Conservation (phyloP, 2,888 invertebrate species). For the Pegoplata infirma region DNA sequence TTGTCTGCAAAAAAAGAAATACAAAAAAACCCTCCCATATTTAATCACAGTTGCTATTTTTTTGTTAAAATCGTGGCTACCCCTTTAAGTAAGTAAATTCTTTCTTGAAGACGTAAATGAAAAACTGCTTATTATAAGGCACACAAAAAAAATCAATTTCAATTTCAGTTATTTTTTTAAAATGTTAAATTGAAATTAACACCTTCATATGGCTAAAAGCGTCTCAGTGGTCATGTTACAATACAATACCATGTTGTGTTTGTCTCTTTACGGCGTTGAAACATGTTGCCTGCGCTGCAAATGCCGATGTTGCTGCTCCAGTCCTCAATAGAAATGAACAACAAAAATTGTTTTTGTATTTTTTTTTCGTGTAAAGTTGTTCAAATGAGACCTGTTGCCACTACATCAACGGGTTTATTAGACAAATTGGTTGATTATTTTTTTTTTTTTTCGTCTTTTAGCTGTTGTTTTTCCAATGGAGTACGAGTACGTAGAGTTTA, state of each 20-base stretch:
- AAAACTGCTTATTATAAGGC: too few relatives aligned
- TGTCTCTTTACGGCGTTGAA: slow-evolving; percentile 15
- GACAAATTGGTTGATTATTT: slow-evolving; percentile 64
- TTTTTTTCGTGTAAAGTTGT: slow-evolving; percentile 30
- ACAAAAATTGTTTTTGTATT: slow-evolving; percentile 13
- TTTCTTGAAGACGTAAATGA: too few relatives aligned
- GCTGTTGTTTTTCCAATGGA: slow-evolving; percentile 23
- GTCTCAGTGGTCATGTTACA: slow-evolving; percentile 59
- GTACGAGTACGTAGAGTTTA: neutral
- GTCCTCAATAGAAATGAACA: slow-evolving; percentile 37
- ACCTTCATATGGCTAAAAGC: slow-evolving; percentile 65
- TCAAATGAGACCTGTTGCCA: slow-evolving; percentile 59
- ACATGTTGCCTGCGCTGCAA: neutral
- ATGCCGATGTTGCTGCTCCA: slow-evolving; percentile 34
- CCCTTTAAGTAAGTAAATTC: too few relatives aligned
- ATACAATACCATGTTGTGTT: slow-evolving; percentile 29
- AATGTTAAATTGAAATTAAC: slow-evolving; percentile 66
- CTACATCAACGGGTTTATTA: slow-evolving; percentile 62
- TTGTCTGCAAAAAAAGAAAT: too few relatives aligned
- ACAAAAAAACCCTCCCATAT: too few relatives aligned
- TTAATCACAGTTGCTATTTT: too few relatives aligned
- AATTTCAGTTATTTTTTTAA: slow-evolving; percentile 65
- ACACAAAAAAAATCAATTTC: slow-evolving; percentile 61
- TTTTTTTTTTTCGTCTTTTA: too few relatives aligned
- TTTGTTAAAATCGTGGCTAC: too few relatives aligned